Percentiles rank a stretch among this genome's conserved stretches.
Evolutionary conservation across 2,113 vertebrate genomes (phyloP).

Genomic region (Cranoglanis bouderius): DNA sequence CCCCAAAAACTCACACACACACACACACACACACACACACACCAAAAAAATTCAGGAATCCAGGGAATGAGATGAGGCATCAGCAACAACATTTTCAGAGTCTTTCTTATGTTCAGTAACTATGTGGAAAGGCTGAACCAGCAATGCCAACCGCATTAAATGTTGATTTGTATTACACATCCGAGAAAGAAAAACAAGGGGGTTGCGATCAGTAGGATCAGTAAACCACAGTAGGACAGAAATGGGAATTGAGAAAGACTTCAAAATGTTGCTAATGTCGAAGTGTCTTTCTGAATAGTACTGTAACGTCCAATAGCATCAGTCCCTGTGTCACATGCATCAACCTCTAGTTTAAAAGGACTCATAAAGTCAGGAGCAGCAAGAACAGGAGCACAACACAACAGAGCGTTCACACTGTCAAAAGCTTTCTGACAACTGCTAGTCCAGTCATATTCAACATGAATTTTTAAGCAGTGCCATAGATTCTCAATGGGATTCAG

Average conservation of each 20-base stretch:
- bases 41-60: not conserved
- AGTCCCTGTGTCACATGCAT: not conserved
- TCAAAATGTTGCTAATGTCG: not conserved
- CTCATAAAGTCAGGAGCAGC: not conserved
- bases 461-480: not conserved
- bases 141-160: not conserved
- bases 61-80: too few species aligned
- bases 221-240: not conserved
- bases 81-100: not conserved
- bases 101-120: not conserved
- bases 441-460: not conserved
- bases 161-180: not conserved
- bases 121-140: not conserved
- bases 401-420: not conserved
- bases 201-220: not conserved
- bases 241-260: not conserved
- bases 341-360: not conserved
- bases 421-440: not conserved
- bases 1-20: too few species aligned
- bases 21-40: not conserved
- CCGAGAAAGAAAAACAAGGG: not conserved
- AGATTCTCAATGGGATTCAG: not conserved
- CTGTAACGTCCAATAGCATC: not conserved
- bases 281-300: not conserved
- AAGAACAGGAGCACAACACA: not conserved